These are phyloP conservation scores for Paracentrotus lividus DNA, from an alignment of 53 echinoderm and acorn worm species.

Conservation along the genomic window DNA sequence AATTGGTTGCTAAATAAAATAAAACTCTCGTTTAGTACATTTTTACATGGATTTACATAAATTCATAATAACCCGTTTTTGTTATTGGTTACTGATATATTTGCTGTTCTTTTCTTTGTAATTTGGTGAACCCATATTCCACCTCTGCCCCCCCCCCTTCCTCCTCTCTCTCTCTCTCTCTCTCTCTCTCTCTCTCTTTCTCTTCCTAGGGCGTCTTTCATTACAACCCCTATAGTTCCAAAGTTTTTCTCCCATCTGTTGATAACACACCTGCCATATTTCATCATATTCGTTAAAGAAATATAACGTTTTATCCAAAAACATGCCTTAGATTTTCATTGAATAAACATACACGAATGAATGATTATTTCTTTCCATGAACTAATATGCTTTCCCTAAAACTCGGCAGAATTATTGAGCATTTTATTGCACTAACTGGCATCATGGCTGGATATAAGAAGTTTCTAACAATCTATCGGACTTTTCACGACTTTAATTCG, in stretches of 20 bases:
- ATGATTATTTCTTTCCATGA: background rate
- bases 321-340: background rate
- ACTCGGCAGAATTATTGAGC: background rate
- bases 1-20: background rate
- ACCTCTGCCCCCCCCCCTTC: background rate
- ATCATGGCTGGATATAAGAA: background rate
- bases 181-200: background rate
- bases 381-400: background rate
- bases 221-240: background rate
- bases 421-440: background rate
- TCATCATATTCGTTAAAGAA: background rate
- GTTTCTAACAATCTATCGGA: background rate
- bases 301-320: background rate
- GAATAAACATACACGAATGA: background rate
- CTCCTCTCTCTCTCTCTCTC: background rate
- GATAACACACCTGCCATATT: background rate
- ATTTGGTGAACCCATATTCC: no score
- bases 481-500: conserved; percentile 55
- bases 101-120: no score
- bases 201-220: background rate
- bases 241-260: background rate
- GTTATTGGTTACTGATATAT: no score
- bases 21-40: background rate
- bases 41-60: background rate
- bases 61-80: background rate